Base-by-base conservation (phyloP, 2,797 vertebrate species). In the Tapera naevia region DNA sequence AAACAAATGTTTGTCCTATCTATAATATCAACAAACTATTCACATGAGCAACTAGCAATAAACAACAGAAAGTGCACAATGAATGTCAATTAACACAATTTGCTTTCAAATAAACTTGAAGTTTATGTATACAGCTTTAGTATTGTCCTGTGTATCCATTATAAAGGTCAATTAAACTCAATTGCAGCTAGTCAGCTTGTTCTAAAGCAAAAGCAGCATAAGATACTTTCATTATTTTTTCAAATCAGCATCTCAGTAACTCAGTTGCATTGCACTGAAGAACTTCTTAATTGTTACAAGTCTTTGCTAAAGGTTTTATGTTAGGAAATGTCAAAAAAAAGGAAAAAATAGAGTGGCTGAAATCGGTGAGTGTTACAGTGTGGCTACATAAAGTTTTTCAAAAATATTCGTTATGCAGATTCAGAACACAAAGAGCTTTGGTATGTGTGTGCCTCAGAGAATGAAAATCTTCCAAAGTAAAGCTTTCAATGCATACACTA, bases 41-140 rank as follows among this genome's bases (percentile, higher is more conserved):
- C 97, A 97, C 96, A 97, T 97, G 96, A 98, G 95, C 93, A 97
- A 54, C 88, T 97, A 96, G 95, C 95, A 97, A 96, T 97, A 97
- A 97, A 97, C 96, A 98, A 97, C 74, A 87, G 85, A 94, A 96
- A 97, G 95, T 94, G 94, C 91, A 91, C 91, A 94, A 96, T 96
- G 97, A 97, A 97, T 97, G 95, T 96, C 95, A 98, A 96, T 98
- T 97, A 98, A 97, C 96, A 96, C 94, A 95, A 97, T 97, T 95
- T 97, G 88, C 76, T 97, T 91, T 92, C 96, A 96, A 96, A 96
- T 96, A 97, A 96, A 97, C 85, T 96, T 94, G 71, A 53, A 83
- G 66, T 96, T 91, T 96, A 94, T 94, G 88, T 91, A 78, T 86
- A 90, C 50, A 96, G 66, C 58, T 93, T 96, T 97, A 91, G 82